These are phyloP conservation scores for Cardinalis cardinalis DNA, from an alignment of 2,113 vertebrate genomes.

Conservation along the genomic window DNA sequence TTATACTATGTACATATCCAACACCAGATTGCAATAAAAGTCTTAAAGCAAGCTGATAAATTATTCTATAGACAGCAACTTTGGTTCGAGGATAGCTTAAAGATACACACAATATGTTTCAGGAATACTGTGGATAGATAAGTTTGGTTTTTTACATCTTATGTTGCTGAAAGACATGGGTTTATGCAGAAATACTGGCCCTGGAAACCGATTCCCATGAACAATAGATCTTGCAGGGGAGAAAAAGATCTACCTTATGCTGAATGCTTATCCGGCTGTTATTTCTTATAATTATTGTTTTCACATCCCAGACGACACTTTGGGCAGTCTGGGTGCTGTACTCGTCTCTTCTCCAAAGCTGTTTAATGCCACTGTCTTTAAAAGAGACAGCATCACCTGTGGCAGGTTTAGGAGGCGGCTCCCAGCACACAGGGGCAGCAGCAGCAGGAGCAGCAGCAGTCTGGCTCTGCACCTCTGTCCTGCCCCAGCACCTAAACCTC, in stretches of 20 bases:
- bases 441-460: neutral
- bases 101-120: neutral
- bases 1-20: constrained; percentile 4
- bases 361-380: neutral
- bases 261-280: neutral
- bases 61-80: neutral
- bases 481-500: neutral
- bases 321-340: neutral
- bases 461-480: neutral
- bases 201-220: neutral
- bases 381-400: neutral
- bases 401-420: neutral
- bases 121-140: neutral
- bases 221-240: neutral
- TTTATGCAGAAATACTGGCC: neutral
- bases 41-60: neutral
- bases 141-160: neutral
- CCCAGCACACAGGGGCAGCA: neutral
- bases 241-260: neutral
- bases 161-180: neutral
- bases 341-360: neutral
- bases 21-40: constrained; percentile 8
- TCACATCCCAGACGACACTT: neutral
- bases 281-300: neutral
- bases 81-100: neutral